phyloP scores from a whole-genome alignment of 2,888 invertebrate species.

The Caenorhabditis sp. region DNA sequence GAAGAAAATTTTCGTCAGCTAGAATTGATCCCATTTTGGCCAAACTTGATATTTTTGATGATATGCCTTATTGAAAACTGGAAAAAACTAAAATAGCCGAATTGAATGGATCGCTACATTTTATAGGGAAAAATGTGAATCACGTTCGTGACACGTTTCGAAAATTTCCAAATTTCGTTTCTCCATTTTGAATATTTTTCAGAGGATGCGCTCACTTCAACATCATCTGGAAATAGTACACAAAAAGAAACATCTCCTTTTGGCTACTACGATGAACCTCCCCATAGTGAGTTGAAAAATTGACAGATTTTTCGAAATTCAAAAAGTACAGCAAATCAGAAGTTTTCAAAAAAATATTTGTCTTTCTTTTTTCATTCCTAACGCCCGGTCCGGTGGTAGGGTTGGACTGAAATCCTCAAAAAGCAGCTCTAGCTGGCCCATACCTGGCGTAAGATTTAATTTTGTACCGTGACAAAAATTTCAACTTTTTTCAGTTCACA shows the following conservation, averaged over 20 bases:
- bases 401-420: too few relatives aligned
- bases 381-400: too few relatives aligned
- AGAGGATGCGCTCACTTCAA: conserved; percentile 40
- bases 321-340: not conserved
- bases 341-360: too few relatives aligned
- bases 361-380: too few relatives aligned
- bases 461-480: too few relatives aligned
- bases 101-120: not conserved
- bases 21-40: not conserved
- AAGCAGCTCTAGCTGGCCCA: too few relatives aligned
- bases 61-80: not conserved
- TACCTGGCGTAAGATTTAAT: too few relatives aligned
- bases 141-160: too few relatives aligned
- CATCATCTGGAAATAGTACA: conserved; percentile 51
- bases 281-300: conserved; percentile 1
- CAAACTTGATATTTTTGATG: not conserved
- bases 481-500: too few relatives aligned
- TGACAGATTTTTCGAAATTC: not conserved
- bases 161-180: not conserved
- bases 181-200: too few relatives aligned
- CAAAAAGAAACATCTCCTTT: conserved; percentile 49
- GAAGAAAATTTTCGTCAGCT: too few relatives aligned
- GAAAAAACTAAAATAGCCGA: not conserved
- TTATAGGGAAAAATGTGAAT: too few relatives aligned
- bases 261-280: conserved; percentile 27